Evolutionary conservation across 2,888 invertebrate species (phyloP), one percentile per base, ranked within the genome.

Genomic region (Chirona hameri): DNA sequence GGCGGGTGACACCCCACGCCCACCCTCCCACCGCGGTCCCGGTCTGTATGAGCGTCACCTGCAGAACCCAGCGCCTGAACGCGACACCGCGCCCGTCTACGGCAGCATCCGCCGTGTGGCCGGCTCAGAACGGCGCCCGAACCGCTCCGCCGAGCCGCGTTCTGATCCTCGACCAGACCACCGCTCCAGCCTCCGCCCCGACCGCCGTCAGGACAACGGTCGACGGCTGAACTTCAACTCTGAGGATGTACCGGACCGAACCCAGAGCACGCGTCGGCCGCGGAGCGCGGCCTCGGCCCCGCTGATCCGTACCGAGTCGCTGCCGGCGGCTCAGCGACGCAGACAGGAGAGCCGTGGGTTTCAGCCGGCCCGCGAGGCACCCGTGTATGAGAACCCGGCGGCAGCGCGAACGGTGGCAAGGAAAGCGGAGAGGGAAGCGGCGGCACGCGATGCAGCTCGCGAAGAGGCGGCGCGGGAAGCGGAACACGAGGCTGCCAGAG

Each of bases 281-380:
- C 91, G 98, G 82, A 92, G 94, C 86, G 98, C 97, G 88, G 93
- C 94, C 0, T 92, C 94, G 69, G 89, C 95, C 98, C 87, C 92
- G 94, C 86, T 98, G 98, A 88, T 89, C 98, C 55, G 97, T 98
- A 88, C 88, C 88, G 87, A 94, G 95, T 84, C 95, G 95, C 88
- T 97, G 98, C 18, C 98, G 97, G 87, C 96, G 96, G 90, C 97
- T 98, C 98, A 82, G 97, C 97, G 0, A 93, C 95, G 85, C 94
- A 96, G 1, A 97, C 98, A 87, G 96, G 96, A 86, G 93, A 92
- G 85, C 91, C 82, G 12, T 84, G 83, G 65, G 84, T 81, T 82
- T 84, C 84, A 72, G 83, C 82, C 12, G 82, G 81, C 31, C 31
- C 24, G 15, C 57, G 55, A 79, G 9, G 24, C 7, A 24, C 57